A percentile compares a stretch with the other conserved stretches of the same genome.
These are phyloP conservation scores for Drosophila mimica DNA, from an alignment of 2,888 invertebrate genomes.

Conservation along the genomic window DNA sequence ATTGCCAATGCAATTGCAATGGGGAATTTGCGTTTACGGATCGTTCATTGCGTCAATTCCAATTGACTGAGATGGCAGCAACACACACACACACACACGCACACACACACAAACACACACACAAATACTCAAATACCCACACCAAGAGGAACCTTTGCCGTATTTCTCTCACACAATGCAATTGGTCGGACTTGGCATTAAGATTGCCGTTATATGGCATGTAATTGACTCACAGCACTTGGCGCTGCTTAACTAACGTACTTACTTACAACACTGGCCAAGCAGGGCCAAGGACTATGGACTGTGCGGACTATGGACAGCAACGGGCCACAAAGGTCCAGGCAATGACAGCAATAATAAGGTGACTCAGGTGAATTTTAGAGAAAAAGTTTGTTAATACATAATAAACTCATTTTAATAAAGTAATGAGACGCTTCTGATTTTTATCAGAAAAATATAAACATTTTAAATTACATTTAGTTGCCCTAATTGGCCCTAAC, in stretches of 20 bases:
- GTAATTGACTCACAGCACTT: slow-evolving; percentile 77
- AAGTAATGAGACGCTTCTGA: neutral
- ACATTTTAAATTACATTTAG: neutral
- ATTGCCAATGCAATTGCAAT: slow-evolving; percentile 55
- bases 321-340: slow-evolving; percentile 31
- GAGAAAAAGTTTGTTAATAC: neutral
- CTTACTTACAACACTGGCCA: slow-evolving; percentile 41
- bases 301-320: slow-evolving; percentile 24
- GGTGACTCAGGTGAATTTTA: slow-evolving; percentile 28
- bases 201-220: slow-evolving; percentile 65
- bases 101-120: neutral
- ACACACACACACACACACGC: neutral
- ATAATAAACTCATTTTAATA: neutral
- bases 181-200: slow-evolving; percentile 19
- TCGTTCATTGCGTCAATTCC: neutral
- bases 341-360: slow-evolving; percentile 19
- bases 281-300: slow-evolving; percentile 11
- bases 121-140: neutral
- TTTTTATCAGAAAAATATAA: neutral
- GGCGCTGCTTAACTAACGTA: slow-evolving; percentile 67
- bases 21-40: slow-evolving; percentile 35
- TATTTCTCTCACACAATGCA: slow-evolving; percentile 15
- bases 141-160: neutral
- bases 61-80: slow-evolving; percentile 7
- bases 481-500: neutral